Base-by-base conservation (phyloP, 1,140 invertebrate genomes). In the Grapholita molesta region DNA sequence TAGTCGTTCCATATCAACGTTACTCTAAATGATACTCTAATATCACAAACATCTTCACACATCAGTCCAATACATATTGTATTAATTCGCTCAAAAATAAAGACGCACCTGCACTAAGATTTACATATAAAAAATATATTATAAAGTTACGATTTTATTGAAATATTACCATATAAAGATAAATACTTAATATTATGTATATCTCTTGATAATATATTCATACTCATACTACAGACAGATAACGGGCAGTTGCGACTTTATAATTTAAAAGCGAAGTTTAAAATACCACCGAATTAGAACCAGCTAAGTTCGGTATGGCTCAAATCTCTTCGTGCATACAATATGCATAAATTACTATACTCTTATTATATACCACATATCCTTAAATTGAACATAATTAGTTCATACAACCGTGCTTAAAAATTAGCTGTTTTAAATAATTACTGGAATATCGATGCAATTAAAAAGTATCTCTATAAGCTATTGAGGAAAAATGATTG, bases 21-120 rank as follows among this genome's bases (percentile, higher is more conserved):
- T 9, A 25, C 6, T 28, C n/a, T 28, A 32, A 61, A 61, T n/a
- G 55, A 30, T 61, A 74, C 64, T 73, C 82, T 78, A 85, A 76
- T 88, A 88, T 88, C 85, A 88, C 85, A 88, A 81, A 74, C 84
- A 77, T 76, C 77, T 75, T 76, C 79, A 82, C 78, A 84, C 83
- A 81, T 85, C 85, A 87, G 85, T 87, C 83, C 25, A 65, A 76
- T 74, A 74, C 72, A 71, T 69, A 70, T 70, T 73, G 64, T 71
- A 70, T 69, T 64, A 8, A 9, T 21, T 48, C 42, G 7, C 42
- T 48, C 15, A 8, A 48, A 6, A 8, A 48, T 48, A 48, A 48
- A 48, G 42, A 48, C 42, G 42, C 42, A 48, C 18, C 42, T 21
- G 18, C 42, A 48, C 8, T 48, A 48, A 18, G 15, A 1, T 42